These are phyloP conservation scores for Cartodere bifasciata DNA, from an alignment of 2,888 invertebrate genomes.

Conservation along the genomic window DNA sequence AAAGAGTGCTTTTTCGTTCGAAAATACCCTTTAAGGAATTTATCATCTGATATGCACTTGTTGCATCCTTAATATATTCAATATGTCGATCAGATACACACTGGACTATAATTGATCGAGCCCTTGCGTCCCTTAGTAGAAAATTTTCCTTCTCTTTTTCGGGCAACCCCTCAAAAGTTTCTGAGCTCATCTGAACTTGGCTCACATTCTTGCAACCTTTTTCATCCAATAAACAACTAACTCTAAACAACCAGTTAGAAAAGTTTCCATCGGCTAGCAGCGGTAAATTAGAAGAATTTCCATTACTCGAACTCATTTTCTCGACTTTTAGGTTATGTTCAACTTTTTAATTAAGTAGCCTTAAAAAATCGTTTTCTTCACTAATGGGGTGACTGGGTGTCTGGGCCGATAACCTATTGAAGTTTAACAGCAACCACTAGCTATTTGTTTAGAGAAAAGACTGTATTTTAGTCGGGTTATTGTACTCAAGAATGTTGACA, in stretches of 20 bases:
- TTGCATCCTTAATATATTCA: slow-evolving; percentile 16
- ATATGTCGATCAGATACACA: slow-evolving; percentile 17
- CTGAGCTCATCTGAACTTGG: slow-evolving; percentile 5
- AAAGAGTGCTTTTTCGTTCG: slow-evolving; percentile 17
- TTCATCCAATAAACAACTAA: slow-evolving; percentile 10
- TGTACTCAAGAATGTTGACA: too few species aligned
- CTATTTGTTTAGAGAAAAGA: too few species aligned
- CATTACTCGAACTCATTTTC: too few species aligned
- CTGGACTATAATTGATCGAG: slow-evolving; percentile 17
- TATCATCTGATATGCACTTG: slow-evolving; percentile 16
- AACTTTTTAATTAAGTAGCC: too few species aligned
- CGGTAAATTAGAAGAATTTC: too few species aligned
- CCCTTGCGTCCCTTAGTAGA: slow-evolving; percentile 14
- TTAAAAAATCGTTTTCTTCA: too few species aligned
- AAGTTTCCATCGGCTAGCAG: slow-evolving; percentile 5
- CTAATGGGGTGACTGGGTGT: too few species aligned
- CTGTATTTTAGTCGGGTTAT: too few species aligned
- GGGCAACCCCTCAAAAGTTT: background rate
- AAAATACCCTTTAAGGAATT: slow-evolving; percentile 16
- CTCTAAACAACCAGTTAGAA: slow-evolving; percentile 12
- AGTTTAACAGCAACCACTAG: too few species aligned
- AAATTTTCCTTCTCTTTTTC: slow-evolving; percentile 9
- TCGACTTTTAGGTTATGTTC: too few species aligned
- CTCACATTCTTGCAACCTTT: slow-evolving; percentile 5
- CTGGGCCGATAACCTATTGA: too few species aligned